Evolutionary conservation across 2,888 invertebrate species (phyloP).

Genomic region (Lacanobia wlatinum): DNA sequence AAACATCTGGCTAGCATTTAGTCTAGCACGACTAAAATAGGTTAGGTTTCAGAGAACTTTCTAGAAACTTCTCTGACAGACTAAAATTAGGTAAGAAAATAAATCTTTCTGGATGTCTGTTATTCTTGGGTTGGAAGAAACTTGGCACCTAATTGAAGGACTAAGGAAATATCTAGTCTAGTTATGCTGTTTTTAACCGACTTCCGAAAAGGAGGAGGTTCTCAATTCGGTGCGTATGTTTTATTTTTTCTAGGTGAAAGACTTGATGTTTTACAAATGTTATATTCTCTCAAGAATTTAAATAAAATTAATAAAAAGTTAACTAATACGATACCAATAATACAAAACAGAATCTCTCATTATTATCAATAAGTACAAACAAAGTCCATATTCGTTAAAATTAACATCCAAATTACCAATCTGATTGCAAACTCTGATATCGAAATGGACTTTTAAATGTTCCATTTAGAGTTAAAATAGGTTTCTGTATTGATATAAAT

Average conservation of each 20-base stretch:
- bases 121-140: background rate
- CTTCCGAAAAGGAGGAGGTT: too few species aligned
- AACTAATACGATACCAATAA: background rate
- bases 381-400: conserved; percentile 30
- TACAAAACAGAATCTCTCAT: conserved; percentile 14
- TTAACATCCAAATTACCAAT: conserved; percentile 54
- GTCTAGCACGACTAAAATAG: conserved; percentile 39
- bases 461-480: conserved; percentile 53
- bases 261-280: too few species aligned
- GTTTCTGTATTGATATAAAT: conserved; percentile 34
- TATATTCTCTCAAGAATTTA: background rate
- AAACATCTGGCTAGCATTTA: conserved; percentile 53
- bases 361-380: conserved; percentile 44
- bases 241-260: too few species aligned
- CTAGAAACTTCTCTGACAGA: conserved; percentile 11
- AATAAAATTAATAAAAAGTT: conserved; percentile 7
- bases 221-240: too few species aligned
- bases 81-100: conserved; percentile 4
- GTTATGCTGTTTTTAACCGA: too few species aligned
- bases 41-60: conserved; percentile 33
- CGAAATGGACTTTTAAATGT: conserved; percentile 51
- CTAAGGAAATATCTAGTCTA: too few species aligned
- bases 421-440: conserved; percentile 58
- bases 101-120: background rate
- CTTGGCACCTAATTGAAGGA: background rate